Evolutionary conservation across 2,113 vertebrate genomes (phyloP).

Genomic region (Tautogolabrus adspersus): DNA sequence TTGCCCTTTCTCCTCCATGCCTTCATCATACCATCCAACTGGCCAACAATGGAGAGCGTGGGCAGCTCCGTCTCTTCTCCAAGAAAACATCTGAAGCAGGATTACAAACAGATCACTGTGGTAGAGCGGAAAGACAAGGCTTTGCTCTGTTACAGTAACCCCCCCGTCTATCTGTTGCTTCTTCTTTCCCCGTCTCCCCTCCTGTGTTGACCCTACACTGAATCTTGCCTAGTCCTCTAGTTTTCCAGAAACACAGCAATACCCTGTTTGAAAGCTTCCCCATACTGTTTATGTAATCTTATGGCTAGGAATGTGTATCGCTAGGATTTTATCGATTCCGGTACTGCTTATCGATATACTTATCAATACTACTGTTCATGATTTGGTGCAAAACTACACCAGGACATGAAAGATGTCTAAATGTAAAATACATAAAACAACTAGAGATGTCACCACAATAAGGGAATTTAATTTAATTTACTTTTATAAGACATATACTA

Average conservation of each 20-base stretch:
- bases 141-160: conserved; percentile 50
- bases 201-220: conserved; percentile 46
- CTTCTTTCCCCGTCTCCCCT: conserved; percentile 16
- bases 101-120: conserved; percentile 67
- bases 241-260: conserved; percentile 38
- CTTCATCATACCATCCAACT: conserved; percentile 44
- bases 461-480: no score
- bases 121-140: conserved; percentile 25
- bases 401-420: no score
- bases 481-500: no score
- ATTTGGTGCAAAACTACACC: no score
- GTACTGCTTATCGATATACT: no score
- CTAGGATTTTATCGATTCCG: no score
- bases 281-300: conserved; percentile 58
- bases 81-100: conserved; percentile 60
- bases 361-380: no score
- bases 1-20: conserved; percentile 51
- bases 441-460: no score
- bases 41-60: conserved; percentile 62
- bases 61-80: conserved; percentile 35
- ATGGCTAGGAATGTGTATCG: background rate
- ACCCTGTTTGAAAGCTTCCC: conserved; percentile 66
- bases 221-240: conserved; percentile 23
- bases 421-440: no score
- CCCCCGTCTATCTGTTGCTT: conserved; percentile 18